Evolutionary conservation across 2,113 vertebrate genomes (phyloP).

Genomic region (Butorides virescens): DNA sequence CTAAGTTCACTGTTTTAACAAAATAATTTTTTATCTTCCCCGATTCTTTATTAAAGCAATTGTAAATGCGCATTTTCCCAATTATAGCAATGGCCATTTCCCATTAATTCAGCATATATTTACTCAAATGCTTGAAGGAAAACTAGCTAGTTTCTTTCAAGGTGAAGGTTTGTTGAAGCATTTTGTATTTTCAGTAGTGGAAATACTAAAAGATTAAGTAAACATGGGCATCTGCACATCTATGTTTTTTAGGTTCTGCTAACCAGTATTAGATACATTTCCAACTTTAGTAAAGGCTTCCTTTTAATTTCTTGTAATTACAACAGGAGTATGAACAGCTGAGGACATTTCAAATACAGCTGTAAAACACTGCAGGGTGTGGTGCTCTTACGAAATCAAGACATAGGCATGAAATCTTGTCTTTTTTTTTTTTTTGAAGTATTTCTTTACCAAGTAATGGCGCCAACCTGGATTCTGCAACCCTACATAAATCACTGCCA

Average conservation of each 20-base stretch:
- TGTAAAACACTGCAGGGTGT: conserved; percentile 17
- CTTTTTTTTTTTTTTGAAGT: background rate
- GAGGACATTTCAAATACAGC: background rate
- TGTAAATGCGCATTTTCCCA: background rate
- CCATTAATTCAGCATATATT: background rate
- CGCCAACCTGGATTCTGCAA: conserved; percentile 68
- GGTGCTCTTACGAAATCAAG: conserved; percentile 39
- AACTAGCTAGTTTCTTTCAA: background rate
- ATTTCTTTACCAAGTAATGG: conserved; percentile 41
- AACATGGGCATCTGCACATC: background rate
- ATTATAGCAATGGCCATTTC: background rate
- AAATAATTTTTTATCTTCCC: background rate
- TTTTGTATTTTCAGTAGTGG: background rate
- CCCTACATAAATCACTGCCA: conserved; percentile 65
- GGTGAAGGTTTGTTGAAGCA: background rate
- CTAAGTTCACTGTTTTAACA: background rate
- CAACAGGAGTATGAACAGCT: background rate
- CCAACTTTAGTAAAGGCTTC: background rate
- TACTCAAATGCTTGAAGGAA: background rate
- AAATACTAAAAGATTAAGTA: background rate
- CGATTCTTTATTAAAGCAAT: background rate
- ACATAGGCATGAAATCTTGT: background rate
- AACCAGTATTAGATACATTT: background rate
- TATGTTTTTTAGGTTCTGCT: background rate
- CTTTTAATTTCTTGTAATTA: background rate